These are phyloP conservation scores for Pseudomyrmex cubaensis DNA, from an alignment of 1,140 invertebrate species.

Conservation along the genomic window DNA sequence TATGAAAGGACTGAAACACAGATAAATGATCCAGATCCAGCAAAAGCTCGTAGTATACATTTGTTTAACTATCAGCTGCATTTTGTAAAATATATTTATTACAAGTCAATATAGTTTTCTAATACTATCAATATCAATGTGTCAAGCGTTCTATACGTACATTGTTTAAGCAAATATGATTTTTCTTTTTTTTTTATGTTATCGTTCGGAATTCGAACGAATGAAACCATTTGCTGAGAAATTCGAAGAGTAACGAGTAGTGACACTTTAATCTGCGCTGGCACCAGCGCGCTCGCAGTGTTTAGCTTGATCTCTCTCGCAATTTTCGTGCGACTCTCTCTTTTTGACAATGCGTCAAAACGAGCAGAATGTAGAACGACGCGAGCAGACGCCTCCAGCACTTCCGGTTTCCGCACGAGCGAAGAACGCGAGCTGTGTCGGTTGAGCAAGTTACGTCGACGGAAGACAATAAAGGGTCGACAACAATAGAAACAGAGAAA, in stretches of 20 bases:
- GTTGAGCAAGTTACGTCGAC: constrained; percentile 53
- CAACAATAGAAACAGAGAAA: constrained; percentile 69
- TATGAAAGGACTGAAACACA: neutral
- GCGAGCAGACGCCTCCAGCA: constrained; percentile 25
- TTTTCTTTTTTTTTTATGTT: no score
- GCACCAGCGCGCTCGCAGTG: neutral
- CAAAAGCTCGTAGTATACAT: neutral
- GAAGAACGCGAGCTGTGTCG: constrained; percentile 29
- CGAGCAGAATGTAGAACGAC: constrained; percentile 9
- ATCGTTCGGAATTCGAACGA: no score
- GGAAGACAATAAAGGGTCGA: constrained; percentile 68
- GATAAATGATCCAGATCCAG: neutral
- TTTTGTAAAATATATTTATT: neutral
- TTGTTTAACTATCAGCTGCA: neutral
- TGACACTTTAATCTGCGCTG: constrained; percentile 5
- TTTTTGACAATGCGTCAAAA: neutral
- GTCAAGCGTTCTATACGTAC: no score
- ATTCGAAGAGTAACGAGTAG: neutral
- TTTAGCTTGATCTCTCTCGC: constrained; percentile 9
- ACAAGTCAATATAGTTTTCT: no score
- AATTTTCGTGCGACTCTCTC: constrained; percentile 35
- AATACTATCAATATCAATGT: no score
- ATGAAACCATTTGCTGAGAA: neutral
- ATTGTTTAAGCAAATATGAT: no score
- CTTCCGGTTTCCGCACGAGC: constrained; percentile 30